A percentile compares a stretch with the other conserved stretches of the same genome.
Conservation (phyloP, 2,797 vertebrate species). For the Sorex maritimensis region DNA sequence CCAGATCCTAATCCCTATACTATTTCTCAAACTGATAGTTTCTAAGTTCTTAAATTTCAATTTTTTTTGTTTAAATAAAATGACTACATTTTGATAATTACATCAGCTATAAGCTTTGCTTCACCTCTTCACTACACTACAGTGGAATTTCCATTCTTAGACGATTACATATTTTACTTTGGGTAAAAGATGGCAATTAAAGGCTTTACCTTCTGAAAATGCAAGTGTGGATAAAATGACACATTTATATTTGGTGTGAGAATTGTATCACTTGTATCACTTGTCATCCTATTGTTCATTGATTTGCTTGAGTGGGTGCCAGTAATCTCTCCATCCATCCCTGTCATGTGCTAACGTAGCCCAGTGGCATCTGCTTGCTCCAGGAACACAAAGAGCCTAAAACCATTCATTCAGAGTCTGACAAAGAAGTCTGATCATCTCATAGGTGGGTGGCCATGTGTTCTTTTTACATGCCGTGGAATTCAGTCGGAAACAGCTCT, state of each 20-base stretch:
- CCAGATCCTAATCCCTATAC: too few species aligned
- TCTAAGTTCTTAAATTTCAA: neutral
- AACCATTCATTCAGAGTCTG: too few species aligned
- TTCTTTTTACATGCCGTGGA: too few species aligned
- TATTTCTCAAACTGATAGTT: neutral
- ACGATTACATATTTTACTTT: neutral
- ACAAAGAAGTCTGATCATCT: too few species aligned
- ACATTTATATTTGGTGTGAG: constrained; percentile 1
- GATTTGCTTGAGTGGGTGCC: neutral
- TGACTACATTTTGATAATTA: neutral
- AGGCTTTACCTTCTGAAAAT: constrained; percentile 19
- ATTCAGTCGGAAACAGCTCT: too few species aligned
- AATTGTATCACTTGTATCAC: neutral
- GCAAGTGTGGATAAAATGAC: constrained; percentile 2
- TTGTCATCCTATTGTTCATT: too few species aligned
- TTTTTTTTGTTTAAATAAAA: constrained; percentile 19
- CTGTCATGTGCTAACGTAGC: too few species aligned
- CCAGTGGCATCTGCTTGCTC: too few species aligned
- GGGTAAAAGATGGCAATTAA: neutral
- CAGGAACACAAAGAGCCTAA: too few species aligned
- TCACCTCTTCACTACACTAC: neutral
- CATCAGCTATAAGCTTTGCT: neutral
- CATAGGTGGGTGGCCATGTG: too few species aligned
- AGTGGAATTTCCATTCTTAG: neutral
- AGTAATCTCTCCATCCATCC: too few species aligned